These are phyloP conservation scores for Synanthedon vespiformis DNA, from an alignment of 2,888 invertebrate species.

Conservation along the genomic window DNA sequence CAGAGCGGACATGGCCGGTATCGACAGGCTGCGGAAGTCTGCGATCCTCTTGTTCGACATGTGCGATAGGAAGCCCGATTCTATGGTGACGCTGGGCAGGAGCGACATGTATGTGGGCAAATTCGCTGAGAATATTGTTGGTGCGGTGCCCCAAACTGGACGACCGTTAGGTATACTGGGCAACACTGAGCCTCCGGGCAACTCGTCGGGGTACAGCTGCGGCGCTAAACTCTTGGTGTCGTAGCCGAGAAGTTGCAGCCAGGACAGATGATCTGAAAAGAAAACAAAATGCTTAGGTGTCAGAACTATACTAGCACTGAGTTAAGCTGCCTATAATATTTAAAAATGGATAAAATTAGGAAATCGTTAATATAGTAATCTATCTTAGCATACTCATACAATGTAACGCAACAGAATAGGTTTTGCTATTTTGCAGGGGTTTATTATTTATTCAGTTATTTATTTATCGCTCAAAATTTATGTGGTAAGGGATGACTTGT, in stretches of 20 bases:
- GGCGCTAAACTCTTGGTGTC: conserved; percentile 88
- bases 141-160: conserved; percentile 68
- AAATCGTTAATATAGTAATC: no score
- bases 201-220: conserved; percentile 80
- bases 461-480: no score
- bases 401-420: no score
- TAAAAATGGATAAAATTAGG: no score
- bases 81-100: conserved; percentile 77
- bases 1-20: conserved; percentile 83
- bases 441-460: no score
- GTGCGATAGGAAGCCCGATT: conserved; percentile 87
- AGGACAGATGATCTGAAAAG: conserved; percentile 83
- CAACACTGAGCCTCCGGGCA: conserved; percentile 76
- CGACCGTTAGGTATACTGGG: conserved; percentile 72
- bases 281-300: background rate
- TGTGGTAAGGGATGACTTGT: no score
- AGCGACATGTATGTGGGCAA: conserved; percentile 74
- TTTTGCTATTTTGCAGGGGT: no score
- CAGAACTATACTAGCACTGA: no score
- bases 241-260: conserved; percentile 88
- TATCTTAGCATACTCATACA: no score
- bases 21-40: conserved; percentile 79
- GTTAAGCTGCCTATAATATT: no score
- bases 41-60: conserved; percentile 83
- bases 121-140: conserved; percentile 61